Evolutionary conservation across 2,888 invertebrate genomes (phyloP), one percentile per base, ranked within the genome.

Genomic region (Brenthis hecate): DNA sequence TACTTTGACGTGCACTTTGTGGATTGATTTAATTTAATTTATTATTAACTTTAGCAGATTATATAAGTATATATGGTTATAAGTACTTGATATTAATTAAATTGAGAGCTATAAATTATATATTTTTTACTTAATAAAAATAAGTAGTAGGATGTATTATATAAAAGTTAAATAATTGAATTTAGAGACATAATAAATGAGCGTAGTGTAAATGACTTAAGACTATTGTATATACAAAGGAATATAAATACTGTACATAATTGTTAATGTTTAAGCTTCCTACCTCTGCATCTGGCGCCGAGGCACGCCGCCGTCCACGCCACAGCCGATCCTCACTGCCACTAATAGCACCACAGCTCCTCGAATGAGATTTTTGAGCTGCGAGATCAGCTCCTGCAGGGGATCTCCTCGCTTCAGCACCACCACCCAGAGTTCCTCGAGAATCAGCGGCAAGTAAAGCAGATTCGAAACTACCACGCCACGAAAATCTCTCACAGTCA

Each of bases 391-490:
- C 97, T 57, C 97, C 97, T 58, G 97, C 97, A 1, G 97, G 97
- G 47, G 97, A 94, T 70, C 97, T 93, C 68, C 97, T 95, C 13
- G 97, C 96, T 77, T 97, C 94, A 73, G 96, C 96, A 57, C 95
- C 95, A 67, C 95, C 95, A 48, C 95, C 95, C 69, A 97, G 87
- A 77, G 96, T 96, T 54, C 96, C 97, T 76, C 97, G 93, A 11
- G 97, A 97, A 85, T 98, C 97, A 2, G 97, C 96, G 13, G 97
- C 97, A 88, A 97, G 94, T 69, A 98, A 91, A 55, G 98, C 97
- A n/a, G 97, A 97, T 85, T 98, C 98, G 87, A 98, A 98, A 89
- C 97, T 97, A 76, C 98, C 98, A 72, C 97, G 94, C 98, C 98
- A 98, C 80, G 97, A 97, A 88, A 97, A 97, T 75, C 97, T 93